phyloP scores from a whole-genome alignment of 2,888 invertebrate genomes.

The Torymus aiolomorphi region DNA sequence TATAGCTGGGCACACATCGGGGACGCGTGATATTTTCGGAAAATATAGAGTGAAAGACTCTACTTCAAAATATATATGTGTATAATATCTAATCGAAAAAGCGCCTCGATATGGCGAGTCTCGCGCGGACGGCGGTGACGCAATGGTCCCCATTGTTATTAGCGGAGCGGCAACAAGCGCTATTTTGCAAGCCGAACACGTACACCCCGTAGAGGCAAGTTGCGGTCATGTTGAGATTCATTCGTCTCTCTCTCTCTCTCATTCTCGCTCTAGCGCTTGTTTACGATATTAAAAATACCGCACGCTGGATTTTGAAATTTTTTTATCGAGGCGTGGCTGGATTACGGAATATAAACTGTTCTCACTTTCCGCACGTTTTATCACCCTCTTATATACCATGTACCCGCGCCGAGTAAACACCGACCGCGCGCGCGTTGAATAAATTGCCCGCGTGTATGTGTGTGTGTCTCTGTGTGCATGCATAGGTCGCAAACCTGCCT shows the following conservation, averaged over 20 bases:
- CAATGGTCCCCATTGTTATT: conserved; percentile 38
- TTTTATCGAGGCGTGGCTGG: conserved; percentile 29
- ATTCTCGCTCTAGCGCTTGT: background rate
- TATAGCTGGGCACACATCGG: background rate
- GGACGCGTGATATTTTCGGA: conserved; percentile 16
- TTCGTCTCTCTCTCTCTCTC: conserved; percentile 28
- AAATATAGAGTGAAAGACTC: background rate
- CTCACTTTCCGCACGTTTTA: conserved; percentile 31
- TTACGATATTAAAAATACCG: conserved; percentile 24
- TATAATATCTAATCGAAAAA: conserved; percentile 7
- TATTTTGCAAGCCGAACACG: conserved; percentile 44
- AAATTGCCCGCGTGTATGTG: conserved; percentile 9
- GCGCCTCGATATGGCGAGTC: background rate
- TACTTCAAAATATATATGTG: no score
- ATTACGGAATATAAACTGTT: conserved; percentile 27
- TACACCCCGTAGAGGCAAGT: conserved; percentile 27
- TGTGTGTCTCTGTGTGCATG: background rate
- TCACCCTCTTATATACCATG: background rate
- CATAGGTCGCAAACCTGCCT: conserved; percentile 2
- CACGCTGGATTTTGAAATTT: conserved; percentile 28
- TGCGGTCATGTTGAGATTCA: conserved; percentile 51
- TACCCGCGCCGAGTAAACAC: background rate
- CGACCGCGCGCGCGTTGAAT: background rate
- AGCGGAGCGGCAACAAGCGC: conserved; percentile 17
- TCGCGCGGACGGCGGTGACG: conserved; percentile 3